Conservation (phyloP, 2,113 vertebrate genomes). For the Anas platyrhynchos region DNA sequence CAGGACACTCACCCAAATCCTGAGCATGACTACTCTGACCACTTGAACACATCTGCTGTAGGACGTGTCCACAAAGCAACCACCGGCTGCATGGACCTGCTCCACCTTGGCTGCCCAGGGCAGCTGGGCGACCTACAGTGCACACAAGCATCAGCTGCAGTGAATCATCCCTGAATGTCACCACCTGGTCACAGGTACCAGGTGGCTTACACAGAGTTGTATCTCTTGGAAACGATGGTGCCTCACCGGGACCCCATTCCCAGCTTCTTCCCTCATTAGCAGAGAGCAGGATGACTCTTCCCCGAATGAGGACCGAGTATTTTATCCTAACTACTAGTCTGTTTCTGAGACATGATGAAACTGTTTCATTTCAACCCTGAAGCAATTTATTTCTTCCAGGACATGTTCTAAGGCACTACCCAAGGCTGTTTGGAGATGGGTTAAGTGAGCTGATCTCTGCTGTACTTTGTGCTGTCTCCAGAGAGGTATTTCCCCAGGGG, state of each 20-base stretch:
- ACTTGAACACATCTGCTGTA: accelerated
- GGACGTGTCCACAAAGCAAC: background rate
- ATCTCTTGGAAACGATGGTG: accelerated
- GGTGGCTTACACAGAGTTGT: background rate
- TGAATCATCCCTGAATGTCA: background rate
- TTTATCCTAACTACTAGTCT: background rate
- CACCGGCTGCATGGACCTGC: accelerated
- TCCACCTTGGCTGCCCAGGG: background rate
- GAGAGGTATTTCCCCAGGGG: too few relatives aligned
- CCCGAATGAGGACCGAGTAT: accelerated
- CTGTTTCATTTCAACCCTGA: background rate
- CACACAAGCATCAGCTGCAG: background rate
- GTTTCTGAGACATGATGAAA: background rate
- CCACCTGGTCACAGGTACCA: background rate
- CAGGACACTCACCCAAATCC: accelerated
- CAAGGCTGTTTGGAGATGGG: background rate
- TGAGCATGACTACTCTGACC: background rate
- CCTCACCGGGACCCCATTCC: accelerated
- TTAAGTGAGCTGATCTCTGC: background rate
- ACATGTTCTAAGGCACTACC: background rate
- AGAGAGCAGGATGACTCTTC: background rate
- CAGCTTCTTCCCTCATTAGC: background rate
- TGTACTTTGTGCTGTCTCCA: too few relatives aligned
- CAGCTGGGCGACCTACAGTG: background rate
- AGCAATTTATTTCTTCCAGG: background rate